Evolutionary conservation across 2,888 invertebrate genomes (phyloP).

Genomic region (Corythucha ciliata): DNA sequence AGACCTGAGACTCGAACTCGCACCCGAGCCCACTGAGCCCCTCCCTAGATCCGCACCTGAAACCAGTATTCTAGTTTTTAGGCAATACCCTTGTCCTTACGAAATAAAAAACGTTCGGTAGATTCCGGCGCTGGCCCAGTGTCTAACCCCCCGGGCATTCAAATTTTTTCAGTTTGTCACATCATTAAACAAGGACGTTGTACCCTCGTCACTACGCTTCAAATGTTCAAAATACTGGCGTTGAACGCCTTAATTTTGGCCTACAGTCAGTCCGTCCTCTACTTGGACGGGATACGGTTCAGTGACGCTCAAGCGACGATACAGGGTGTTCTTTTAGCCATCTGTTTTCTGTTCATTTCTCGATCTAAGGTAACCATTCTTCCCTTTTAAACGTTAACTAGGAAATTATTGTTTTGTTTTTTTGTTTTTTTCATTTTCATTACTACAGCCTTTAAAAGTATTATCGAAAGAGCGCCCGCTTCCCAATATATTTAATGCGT

Average conservation of each 20-base stretch:
- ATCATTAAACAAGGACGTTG: constrained; percentile 99
- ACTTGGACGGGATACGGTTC: constrained; percentile 95
- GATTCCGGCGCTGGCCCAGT: no score
- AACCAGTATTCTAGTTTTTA: no score
- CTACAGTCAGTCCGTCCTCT: constrained; percentile 96
- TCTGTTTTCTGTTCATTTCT: constrained; percentile 96
- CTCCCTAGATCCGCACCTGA: no score
- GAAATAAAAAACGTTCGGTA: no score
- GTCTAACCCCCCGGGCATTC: no score
- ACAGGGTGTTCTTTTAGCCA: constrained; percentile 89
- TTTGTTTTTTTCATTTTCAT: background rate
- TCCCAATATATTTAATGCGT: constrained; percentile 96
- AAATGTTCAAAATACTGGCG: constrained; percentile 99
- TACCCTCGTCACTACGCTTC: constrained; percentile 95
- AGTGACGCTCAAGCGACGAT: constrained; percentile 96
- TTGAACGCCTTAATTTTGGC: constrained; percentile 94
- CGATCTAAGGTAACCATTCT: constrained; percentile 70
- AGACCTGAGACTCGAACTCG: no score
- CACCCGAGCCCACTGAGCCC: no score
- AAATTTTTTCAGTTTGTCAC: constrained; percentile 82
- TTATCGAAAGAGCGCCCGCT: constrained; percentile 89
- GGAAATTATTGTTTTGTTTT: constrained; percentile 6
- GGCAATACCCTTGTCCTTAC: no score
- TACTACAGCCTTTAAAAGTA: constrained; percentile 72
- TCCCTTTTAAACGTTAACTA: background rate